Percentiles rank a stretch among this genome's conserved stretches.
Evolutionary conservation across 2,888 invertebrate species (phyloP).

Genomic region (Alloplasta piceator): DNA sequence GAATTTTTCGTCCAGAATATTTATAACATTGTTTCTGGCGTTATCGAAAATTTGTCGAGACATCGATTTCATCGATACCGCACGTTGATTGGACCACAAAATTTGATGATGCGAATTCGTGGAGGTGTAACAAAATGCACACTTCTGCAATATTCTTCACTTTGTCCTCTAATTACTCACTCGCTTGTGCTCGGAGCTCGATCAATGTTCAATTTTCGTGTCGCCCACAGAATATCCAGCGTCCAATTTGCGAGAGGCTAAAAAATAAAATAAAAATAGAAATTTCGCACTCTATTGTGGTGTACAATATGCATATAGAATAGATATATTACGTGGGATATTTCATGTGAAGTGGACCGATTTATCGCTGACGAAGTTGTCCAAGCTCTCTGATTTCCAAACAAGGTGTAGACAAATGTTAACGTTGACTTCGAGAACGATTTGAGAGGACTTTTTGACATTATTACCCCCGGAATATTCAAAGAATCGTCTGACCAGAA

Average conservation of each 20-base stretch:
- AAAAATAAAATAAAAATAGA: neutral
- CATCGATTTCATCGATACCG: neutral
- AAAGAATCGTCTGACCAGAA: too few relatives aligned
- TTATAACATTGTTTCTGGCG: too few relatives aligned
- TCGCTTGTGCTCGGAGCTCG: neutral
- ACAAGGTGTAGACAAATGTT: too few relatives aligned
- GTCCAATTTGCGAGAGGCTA: neutral
- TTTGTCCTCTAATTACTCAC: slow-evolving; percentile 31
- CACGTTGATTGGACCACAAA: neutral
- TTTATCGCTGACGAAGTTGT: too few relatives aligned
- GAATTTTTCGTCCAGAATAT: neutral
- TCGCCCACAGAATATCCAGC: slow-evolving; percentile 1
- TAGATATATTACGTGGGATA: neutral
- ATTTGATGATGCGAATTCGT: neutral
- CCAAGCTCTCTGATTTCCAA: too few relatives aligned
- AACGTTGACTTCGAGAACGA: too few relatives aligned
- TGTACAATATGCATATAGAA: neutral
- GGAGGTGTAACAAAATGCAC: too few relatives aligned
- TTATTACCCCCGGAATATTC: too few relatives aligned
- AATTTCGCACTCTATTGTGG: slow-evolving; percentile 19
- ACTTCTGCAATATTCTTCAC: neutral
- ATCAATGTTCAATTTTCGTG: slow-evolving; percentile 8
- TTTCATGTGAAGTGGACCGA: neutral
- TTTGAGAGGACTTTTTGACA: too few relatives aligned
- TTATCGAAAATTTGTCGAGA: too few relatives aligned